These are phyloP conservation scores for cattle (Bos taurus) DNA, from an alignment of 2,113 vertebrate species.

Conservation along the genomic window DNA sequence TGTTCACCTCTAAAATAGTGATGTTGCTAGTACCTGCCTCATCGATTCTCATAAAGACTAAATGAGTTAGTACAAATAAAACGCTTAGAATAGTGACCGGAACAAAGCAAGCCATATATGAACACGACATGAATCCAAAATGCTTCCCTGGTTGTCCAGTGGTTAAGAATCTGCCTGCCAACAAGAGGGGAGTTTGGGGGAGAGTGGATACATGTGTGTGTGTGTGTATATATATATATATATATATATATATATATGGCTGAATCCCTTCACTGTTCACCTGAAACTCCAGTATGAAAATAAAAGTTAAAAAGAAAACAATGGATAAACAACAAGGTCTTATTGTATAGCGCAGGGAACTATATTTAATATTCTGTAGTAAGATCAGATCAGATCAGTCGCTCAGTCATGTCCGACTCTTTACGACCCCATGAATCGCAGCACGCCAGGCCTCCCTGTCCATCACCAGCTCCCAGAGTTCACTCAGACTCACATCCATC, in stretches of 20 bases:
- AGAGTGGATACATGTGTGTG: not conserved
- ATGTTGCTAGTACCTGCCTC: not conserved
- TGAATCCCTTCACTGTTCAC: not conserved
- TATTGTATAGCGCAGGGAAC: not conserved
- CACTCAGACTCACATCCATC: too few relatives aligned
- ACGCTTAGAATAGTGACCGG: not conserved
- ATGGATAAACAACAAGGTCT: not conserved
- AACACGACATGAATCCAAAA: not conserved
- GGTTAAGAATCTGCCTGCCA: not conserved
- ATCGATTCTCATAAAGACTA: not conserved
- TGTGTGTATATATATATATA: too few relatives aligned
- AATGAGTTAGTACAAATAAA: not conserved
- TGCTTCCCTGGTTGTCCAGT: not conserved
- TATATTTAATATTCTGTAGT: not conserved
- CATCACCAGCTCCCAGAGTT: too few relatives aligned
- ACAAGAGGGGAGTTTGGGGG: not conserved
- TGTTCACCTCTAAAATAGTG: not conserved
- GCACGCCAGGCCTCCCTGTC: too few relatives aligned
- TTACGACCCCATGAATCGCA: too few relatives aligned
- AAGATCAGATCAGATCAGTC: not conserved
- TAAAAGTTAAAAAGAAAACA: not conserved
- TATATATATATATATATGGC: not conserved
- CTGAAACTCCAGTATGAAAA: not conserved
- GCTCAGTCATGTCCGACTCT: too few relatives aligned
- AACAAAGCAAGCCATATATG: not conserved